phyloP scores from a whole-genome alignment of 2,888 invertebrate species.

The Gandaritis pyraliata region DNA sequence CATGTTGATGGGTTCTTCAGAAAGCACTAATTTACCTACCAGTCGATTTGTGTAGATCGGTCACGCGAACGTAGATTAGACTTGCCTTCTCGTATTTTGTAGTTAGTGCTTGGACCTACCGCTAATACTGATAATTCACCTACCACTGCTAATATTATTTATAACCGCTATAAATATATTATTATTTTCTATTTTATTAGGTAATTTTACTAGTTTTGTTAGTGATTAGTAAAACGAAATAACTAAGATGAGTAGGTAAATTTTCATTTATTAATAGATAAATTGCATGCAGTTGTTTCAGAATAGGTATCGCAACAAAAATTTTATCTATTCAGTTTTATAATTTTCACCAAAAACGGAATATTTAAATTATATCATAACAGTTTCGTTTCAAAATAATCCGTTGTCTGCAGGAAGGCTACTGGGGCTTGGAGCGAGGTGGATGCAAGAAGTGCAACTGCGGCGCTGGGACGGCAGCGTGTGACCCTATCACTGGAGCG shows the following conservation, averaged over 20 bases:
- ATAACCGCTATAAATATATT: too few species aligned
- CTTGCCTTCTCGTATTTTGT: neutral
- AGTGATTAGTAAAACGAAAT: too few species aligned
- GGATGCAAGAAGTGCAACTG: constrained; percentile 95
- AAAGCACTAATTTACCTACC: constrained; percentile 31
- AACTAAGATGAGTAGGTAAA: too few species aligned
- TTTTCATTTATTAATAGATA: too few species aligned
- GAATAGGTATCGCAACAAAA: too few species aligned
- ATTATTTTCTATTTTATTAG: too few species aligned
- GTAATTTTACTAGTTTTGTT: too few species aligned
- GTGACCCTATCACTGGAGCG: constrained; percentile 90
- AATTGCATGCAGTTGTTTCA: too few species aligned
- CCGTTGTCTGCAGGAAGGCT: constrained; percentile 82
- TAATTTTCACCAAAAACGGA: too few species aligned
- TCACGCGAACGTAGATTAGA: constrained; percentile 17
- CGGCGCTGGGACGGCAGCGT: constrained; percentile 87
- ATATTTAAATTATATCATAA: neutral
- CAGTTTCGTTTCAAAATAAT: neutral
- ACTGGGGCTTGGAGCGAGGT: constrained; percentile 90
- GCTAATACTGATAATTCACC: too few species aligned
- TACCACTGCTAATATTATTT: too few species aligned
- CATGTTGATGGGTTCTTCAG: constrained; percentile 32
- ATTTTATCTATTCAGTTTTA: too few species aligned
- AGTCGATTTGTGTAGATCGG: constrained; percentile 23
- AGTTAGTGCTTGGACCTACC: neutral